Evolutionary conservation across 2,888 invertebrate species (phyloP), one percentile per base, ranked within the genome.

Genomic region (Caenorhabditis sulstoni): DNA sequence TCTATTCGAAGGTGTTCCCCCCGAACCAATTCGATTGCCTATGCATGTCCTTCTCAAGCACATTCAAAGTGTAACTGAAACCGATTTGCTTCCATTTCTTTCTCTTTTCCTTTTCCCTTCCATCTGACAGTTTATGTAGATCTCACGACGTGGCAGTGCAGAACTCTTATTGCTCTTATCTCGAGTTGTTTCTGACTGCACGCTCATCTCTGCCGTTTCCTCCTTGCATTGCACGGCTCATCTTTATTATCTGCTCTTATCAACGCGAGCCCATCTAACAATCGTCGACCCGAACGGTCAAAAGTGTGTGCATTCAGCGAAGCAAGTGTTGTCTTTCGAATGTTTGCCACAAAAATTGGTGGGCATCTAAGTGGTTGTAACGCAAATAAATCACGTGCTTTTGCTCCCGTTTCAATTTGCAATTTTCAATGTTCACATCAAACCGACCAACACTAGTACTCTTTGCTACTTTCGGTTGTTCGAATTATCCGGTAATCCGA

Each of bases 301-400:
- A 55, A 41, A 29, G 39, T 39, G 53, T 47, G 44, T 29, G 35
- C 35, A 35, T 22, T 57, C 44, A 47, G 39, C 45, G 37, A 47
- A 62, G 62, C 71, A 71, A 71, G 62, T 71, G 71, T 64, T 41
- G 12, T 41, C 71, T 71, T 47, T 71, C 62, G 49, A 57, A 55
- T 71, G 71, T 71, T 71, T 62, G 71, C 57, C 55, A 64, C 71
- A 71, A 71, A 71, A 71, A 71, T 71, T 71, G 71, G 62, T 71
- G 71, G 71, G 62, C 55, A 57, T 71, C 71, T 49, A 49, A 71
- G 71, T 71, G 71, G 71, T 71, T 71, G 71, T 64, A 71, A 71
- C 57, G 62, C 71, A 71, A 71, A 71, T 71, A 71, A 37, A 53
- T 52, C 35, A 70, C 61, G 61, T 61, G 61, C 53, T 58, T 37